These are phyloP conservation scores for Iselma pallidipennis DNA, from an alignment of 2,888 invertebrate species.

Conservation along the genomic window DNA sequence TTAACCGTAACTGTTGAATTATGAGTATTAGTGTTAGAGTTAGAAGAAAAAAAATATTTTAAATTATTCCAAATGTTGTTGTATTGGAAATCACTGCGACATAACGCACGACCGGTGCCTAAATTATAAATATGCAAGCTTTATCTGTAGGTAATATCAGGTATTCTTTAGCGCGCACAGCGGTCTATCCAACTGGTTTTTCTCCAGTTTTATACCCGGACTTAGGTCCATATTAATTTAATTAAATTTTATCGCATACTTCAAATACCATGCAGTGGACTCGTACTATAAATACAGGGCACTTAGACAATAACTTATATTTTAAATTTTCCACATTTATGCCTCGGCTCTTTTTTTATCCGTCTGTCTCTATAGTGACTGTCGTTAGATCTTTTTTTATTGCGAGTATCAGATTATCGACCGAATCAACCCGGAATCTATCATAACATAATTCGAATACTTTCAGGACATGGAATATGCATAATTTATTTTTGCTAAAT, in stretches of 20 bases:
- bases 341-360: not conserved
- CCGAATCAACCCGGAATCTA: not conserved
- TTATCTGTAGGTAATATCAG: conserved; percentile 45
- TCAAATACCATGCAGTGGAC: conserved; percentile 44
- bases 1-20: not conserved
- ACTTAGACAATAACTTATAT: conserved; percentile 41
- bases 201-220: conserved; percentile 30
- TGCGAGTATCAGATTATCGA: not conserved
- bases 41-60: not conserved
- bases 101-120: conserved; percentile 28
- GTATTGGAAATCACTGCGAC: not conserved
- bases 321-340: not conserved
- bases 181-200: conserved; percentile 47
- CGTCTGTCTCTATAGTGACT: not conserved
- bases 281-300: conserved; percentile 47
- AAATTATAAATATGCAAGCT: conserved; percentile 47
- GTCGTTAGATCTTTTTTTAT: not conserved
- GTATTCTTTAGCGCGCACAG: conserved; percentile 42
- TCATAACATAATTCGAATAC: not conserved
- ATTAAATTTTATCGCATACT: conserved; percentile 55
- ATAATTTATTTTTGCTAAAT: not conserved
- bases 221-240: conserved; percentile 52
- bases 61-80: not conserved
- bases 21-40: not conserved
- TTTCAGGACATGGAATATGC: too few species aligned